These are phyloP conservation scores for Phylloscopus collybita DNA, from an alignment of 2,797 vertebrate species.

Conservation along the genomic window DNA sequence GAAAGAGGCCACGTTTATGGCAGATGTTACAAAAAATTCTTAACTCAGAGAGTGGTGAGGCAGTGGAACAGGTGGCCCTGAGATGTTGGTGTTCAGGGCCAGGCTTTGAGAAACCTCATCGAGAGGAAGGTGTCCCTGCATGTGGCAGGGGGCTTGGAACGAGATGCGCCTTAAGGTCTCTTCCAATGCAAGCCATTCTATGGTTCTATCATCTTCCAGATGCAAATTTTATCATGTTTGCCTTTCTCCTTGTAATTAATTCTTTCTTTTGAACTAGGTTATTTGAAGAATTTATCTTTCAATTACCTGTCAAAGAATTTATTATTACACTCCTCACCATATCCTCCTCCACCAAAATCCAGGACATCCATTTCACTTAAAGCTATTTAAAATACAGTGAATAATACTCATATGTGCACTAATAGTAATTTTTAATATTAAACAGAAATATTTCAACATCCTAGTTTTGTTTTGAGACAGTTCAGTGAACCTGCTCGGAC, in stretches of 20 bases:
- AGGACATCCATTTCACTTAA: neutral
- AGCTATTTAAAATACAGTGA: neutral
- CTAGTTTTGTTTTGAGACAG: neutral
- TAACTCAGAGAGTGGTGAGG: neutral
- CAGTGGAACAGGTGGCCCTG: neutral
- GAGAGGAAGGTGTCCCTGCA: neutral
- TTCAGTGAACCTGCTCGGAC: neutral
- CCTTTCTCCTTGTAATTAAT: neutral
- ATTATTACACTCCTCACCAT: neutral
- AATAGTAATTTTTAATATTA: neutral
- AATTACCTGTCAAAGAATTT: neutral
- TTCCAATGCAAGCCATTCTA: neutral
- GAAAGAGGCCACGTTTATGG: neutral
- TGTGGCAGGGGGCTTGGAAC: fast-evolving
- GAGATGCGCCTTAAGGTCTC: neutral
- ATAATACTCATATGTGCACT: neutral
- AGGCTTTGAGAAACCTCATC: neutral
- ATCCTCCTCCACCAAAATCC: neutral
- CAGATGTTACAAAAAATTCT: neutral
- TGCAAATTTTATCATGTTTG: neutral
- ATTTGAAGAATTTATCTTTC: neutral
- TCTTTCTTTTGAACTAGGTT: neutral
- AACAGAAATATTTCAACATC: neutral
- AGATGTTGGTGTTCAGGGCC: neutral
- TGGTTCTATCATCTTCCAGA: neutral